These are phyloP conservation scores for Laupala kohalensis DNA, from an alignment of 1,140 invertebrate genomes.

Conservation along the genomic window DNA sequence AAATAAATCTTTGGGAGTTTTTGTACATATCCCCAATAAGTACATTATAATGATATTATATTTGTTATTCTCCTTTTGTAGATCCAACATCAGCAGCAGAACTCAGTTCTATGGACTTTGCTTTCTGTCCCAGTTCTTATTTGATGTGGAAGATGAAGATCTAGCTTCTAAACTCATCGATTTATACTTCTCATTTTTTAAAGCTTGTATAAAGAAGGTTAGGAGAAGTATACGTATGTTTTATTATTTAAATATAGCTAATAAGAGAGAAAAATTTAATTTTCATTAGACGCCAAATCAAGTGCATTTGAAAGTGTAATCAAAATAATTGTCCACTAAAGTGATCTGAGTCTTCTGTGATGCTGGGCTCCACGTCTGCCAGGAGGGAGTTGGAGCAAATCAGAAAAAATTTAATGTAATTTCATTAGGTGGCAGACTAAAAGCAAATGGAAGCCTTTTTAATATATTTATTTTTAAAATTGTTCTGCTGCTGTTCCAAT, in stretches of 20 bases:
- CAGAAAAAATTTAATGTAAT: too few species aligned
- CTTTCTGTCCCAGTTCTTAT: constrained; percentile 70
- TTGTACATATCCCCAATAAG: too few species aligned
- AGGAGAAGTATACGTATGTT: background rate
- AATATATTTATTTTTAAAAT: too few species aligned
- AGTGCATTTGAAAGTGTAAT: background rate
- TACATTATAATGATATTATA: background rate
- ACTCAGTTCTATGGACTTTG: constrained; percentile 92
- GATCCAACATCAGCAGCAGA: constrained; percentile 64
- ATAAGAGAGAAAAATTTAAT: background rate
- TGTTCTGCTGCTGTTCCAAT: too few species aligned
- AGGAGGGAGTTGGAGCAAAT: too few species aligned
- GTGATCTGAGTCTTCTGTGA: too few species aligned
- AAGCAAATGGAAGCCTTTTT: too few species aligned
- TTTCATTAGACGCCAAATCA: background rate
- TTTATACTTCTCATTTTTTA: constrained; percentile 94
- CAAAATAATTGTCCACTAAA: too few species aligned
- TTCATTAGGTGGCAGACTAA: too few species aligned
- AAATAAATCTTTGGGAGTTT: too few species aligned
- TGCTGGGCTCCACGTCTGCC: too few species aligned
- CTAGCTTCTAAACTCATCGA: constrained; percentile 71
- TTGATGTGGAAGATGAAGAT: constrained; percentile 53
- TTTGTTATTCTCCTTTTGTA: constrained; percentile 17
- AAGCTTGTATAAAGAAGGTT: constrained; percentile 73
- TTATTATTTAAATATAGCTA: background rate